These are phyloP conservation scores for Agelaius phoeniceus DNA, from an alignment of 2,113 vertebrate genomes.

Conservation along the genomic window DNA sequence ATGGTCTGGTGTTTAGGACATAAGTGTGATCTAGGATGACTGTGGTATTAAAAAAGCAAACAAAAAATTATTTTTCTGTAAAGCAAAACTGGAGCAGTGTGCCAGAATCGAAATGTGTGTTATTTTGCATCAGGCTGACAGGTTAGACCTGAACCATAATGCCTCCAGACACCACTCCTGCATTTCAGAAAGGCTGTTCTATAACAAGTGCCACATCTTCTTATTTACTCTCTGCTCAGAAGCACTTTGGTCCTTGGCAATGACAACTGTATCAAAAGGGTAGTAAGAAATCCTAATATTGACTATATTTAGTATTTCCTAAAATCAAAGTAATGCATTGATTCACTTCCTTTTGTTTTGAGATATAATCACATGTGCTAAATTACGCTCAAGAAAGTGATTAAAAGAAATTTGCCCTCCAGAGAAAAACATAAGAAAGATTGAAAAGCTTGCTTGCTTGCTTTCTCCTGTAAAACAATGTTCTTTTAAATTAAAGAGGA, in stretches of 20 bases:
- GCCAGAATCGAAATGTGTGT: neutral
- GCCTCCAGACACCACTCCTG: neutral
- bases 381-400: conserved; percentile 25
- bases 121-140: neutral
- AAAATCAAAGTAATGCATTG: neutral
- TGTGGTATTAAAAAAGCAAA: neutral
- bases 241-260: neutral
- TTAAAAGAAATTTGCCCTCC: conserved; percentile 39
- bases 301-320: conserved; percentile 35
- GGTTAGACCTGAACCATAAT: neutral
- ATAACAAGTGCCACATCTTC: neutral
- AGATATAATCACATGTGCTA: conserved; percentile 36
- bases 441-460: neutral
- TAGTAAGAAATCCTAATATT: neutral
- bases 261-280: neutral
- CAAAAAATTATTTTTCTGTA: neutral
- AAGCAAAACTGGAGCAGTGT: neutral
- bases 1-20: neutral
- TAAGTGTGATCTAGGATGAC: neutral
- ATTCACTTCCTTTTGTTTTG: conserved; percentile 54
- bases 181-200: neutral
- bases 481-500: neutral
- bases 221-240: neutral
- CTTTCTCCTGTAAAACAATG: neutral
- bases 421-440: conserved; percentile 9